These are phyloP conservation scores for Istiophorus platypterus DNA, from an alignment of 2,113 vertebrate species.

Conservation along the genomic window DNA sequence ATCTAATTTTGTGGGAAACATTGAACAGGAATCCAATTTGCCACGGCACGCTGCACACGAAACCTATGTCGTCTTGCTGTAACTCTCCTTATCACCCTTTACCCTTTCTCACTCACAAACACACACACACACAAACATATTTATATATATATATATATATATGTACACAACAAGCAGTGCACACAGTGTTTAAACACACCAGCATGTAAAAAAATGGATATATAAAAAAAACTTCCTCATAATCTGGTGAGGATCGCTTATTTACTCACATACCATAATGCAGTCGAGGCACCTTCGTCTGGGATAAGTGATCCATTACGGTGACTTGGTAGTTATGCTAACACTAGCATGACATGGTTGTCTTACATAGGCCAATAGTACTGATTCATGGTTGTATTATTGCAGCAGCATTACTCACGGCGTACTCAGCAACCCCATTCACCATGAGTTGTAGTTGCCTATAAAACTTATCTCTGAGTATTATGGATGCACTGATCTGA, in stretches of 20 bases:
- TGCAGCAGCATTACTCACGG: not conserved
- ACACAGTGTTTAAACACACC: too few relatives aligned
- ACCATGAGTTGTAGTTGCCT: not conserved
- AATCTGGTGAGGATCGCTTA: not conserved
- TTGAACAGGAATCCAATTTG: slow-evolving; percentile 25
- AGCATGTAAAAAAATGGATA: too few relatives aligned
- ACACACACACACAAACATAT: not conserved
- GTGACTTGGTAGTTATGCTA: not conserved
- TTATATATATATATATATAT: not conserved
- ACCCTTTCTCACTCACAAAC: slow-evolving; percentile 1
- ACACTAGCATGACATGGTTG: not conserved
- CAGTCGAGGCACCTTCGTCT: not conserved
- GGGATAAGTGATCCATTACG: not conserved
- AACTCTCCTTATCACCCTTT: slow-evolving; percentile 24
- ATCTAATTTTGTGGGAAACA: too few relatives aligned
- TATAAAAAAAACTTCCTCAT: slow-evolving; percentile 8
- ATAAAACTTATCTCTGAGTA: not conserved
- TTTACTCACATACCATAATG: not conserved
- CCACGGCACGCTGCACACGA: slow-evolving; percentile 11
- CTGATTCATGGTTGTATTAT: not conserved
- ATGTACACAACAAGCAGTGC: too few relatives aligned
- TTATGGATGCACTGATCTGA: not conserved
- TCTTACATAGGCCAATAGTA: not conserved
- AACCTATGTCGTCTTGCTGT: slow-evolving; percentile 14
- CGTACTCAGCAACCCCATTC: not conserved